These are phyloP conservation scores for Trichacis sp. DNA, from an alignment of 2,888 invertebrate genomes.

Conservation along the genomic window DNA sequence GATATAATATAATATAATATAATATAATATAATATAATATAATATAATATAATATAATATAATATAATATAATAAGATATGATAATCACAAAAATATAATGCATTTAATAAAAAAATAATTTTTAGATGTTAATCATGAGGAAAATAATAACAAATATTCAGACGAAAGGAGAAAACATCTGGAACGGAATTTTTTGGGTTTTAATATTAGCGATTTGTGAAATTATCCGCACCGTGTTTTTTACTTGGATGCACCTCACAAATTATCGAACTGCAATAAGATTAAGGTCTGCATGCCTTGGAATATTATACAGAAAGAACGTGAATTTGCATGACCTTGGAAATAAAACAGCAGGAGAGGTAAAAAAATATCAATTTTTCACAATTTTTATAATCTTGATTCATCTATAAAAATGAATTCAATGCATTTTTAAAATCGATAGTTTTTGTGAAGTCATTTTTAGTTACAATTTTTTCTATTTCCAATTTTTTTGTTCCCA, in stretches of 20 bases:
- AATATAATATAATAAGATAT: too few species aligned
- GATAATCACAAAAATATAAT: neutral
- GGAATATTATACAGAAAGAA: conserved; percentile 65
- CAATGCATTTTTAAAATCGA: neutral
- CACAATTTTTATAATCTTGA: neutral
- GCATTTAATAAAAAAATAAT: too few species aligned
- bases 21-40: too few species aligned
- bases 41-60: too few species aligned
- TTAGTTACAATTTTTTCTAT: neutral
- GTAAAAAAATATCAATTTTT: too few species aligned
- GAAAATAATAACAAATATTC: conserved; percentile 66
- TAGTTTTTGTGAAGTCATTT: neutral
- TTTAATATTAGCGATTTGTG: conserved; percentile 66
- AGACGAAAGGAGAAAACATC: conserved; percentile 62
- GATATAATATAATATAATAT: too few species aligned
- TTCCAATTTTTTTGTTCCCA: too few species aligned
- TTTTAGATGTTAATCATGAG: conserved; percentile 69
- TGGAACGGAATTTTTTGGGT: conserved; percentile 70
- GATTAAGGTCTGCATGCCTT: conserved; percentile 65
- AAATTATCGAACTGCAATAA: conserved; percentile 68
- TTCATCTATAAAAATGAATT: too few species aligned
- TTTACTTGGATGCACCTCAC: conserved; percentile 71
- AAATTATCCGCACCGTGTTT: conserved; percentile 68
- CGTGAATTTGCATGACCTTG: conserved; percentile 63
- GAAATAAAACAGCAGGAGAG: conserved; percentile 69